phyloP scores from a whole-genome alignment of 2,888 invertebrate genomes.

The Eudasyphora cyanicolor region DNA sequence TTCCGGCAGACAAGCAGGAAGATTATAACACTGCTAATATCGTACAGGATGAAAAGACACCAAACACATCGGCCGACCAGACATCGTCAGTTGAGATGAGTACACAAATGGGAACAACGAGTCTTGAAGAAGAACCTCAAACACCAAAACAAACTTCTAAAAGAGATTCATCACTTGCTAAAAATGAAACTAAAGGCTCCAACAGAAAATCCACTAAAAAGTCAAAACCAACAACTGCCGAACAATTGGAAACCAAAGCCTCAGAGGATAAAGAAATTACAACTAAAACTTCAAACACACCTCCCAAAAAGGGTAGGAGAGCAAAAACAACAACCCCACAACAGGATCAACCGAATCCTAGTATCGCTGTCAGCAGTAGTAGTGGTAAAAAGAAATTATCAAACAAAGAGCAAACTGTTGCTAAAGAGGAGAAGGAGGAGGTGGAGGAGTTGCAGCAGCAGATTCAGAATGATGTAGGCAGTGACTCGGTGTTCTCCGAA shows the following conservation, averaged over 20 bases:
- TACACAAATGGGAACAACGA: too few species aligned
- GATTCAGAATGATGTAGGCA: not conserved
- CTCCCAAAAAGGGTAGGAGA: constrained; percentile 57
- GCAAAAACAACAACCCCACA: constrained; percentile 47
- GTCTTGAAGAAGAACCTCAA: constrained; percentile 17
- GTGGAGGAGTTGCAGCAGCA: not conserved
- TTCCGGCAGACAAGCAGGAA: too few species aligned
- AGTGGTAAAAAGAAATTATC: constrained; percentile 48
- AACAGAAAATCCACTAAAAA: constrained; percentile 39
- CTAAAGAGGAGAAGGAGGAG: not conserved
- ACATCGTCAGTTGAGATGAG: too few species aligned
- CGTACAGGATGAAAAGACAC: too few species aligned
- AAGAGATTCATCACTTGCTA: constrained; percentile 40
- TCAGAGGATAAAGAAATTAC: not conserved
- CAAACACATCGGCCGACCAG: too few species aligned
- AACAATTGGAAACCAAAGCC: not conserved
- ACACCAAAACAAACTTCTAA: constrained; percentile 41
- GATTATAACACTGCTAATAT: too few species aligned
- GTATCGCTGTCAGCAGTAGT: not conserved
- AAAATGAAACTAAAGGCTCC: constrained; percentile 43
- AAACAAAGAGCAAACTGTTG: constrained; percentile 34
- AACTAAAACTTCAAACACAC: constrained; percentile 26
- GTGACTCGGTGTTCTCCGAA: not conserved
- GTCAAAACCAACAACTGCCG: constrained; percentile 39
- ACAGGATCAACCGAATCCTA: not conserved